Evolutionary conservation across 2,888 invertebrate species (phyloP).

Genomic region (Cerastis rubricosa): DNA sequence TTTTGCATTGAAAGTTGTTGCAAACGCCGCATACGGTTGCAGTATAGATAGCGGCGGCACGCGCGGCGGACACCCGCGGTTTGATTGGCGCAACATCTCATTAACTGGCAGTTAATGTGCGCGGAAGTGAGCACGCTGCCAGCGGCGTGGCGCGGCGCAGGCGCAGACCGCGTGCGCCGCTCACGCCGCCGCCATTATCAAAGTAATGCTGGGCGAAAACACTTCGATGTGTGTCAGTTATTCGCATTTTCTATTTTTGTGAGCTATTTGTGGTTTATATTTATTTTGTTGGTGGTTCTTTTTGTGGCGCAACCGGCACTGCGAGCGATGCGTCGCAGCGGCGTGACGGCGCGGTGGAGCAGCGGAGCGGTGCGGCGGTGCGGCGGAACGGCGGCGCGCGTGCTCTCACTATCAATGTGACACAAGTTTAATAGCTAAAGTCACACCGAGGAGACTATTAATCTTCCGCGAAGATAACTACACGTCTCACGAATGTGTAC

Average conservation of each 20-base stretch:
- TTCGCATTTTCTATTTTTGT: slow-evolving; percentile 81
- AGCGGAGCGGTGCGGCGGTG: neutral
- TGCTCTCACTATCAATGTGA: slow-evolving; percentile 65
- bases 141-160: slow-evolving; percentile 28
- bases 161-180: slow-evolving; percentile 15
- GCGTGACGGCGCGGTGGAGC: neutral
- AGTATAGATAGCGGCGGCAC: slow-evolving; percentile 1
- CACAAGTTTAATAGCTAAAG: slow-evolving; percentile 72
- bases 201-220: slow-evolving; percentile 72
- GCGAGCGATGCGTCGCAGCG: no score
- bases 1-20: neutral
- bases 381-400: neutral
- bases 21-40: neutral
- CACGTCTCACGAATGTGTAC: slow-evolving; percentile 57
- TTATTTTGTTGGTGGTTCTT: slow-evolving; percentile 73
- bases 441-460: slow-evolving; percentile 73
- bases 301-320: no score
- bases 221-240: slow-evolving; percentile 81
- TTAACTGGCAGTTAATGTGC: slow-evolving; percentile 41
- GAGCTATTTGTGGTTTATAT: slow-evolving; percentile 79
- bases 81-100: slow-evolving; percentile 59
- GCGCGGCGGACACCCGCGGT: slow-evolving; percentile 13
- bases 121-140: slow-evolving; percentile 54
- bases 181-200: slow-evolving; percentile 67
- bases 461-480: slow-evolving; percentile 73